A percentile compares a stretch with the other conserved stretches of the same genome.
phyloP scores from a whole-genome alignment of 92 coral and sea anemone genomes.

The Parazoanthus darwini region DNA sequence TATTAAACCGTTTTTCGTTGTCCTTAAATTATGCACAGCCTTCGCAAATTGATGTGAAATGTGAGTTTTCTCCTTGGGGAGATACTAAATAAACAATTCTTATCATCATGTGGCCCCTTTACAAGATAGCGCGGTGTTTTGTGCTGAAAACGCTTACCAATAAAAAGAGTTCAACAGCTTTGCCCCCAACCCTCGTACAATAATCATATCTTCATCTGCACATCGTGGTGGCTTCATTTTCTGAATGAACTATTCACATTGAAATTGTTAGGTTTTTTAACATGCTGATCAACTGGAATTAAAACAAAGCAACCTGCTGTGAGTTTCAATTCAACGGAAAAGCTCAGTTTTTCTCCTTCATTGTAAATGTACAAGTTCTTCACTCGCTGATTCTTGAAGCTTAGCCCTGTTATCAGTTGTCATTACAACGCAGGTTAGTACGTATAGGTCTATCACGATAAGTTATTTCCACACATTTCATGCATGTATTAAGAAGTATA shows the following conservation, averaged over 20 bases:
- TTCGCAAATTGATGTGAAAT: background rate
- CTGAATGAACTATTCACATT: background rate
- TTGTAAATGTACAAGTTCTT: too few species aligned
- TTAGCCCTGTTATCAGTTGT: too few species aligned
- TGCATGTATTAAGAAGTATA: too few species aligned
- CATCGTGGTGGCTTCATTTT: background rate
- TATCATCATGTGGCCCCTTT: background rate
- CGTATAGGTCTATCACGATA: too few species aligned
- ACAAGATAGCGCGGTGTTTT: background rate
- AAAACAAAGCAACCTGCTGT: background rate
- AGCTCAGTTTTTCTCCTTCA: too few species aligned
- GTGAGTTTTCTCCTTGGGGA: background rate
- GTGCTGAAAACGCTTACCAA: background rate
- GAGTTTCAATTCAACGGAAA: background rate
- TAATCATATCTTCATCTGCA: background rate
- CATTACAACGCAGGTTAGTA: too few species aligned
- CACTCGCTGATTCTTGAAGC: too few species aligned
- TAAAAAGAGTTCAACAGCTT: background rate
- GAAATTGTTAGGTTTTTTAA: background rate
- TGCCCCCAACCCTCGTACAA: background rate
- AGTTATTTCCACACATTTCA: too few species aligned
- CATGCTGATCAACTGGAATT: background rate
- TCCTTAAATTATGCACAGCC: background rate
- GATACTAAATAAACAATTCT: background rate
- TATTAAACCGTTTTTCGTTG: background rate